phyloP scores from a whole-genome alignment of 2,888 invertebrate species.

The Limnephilus marmoratus region DNA sequence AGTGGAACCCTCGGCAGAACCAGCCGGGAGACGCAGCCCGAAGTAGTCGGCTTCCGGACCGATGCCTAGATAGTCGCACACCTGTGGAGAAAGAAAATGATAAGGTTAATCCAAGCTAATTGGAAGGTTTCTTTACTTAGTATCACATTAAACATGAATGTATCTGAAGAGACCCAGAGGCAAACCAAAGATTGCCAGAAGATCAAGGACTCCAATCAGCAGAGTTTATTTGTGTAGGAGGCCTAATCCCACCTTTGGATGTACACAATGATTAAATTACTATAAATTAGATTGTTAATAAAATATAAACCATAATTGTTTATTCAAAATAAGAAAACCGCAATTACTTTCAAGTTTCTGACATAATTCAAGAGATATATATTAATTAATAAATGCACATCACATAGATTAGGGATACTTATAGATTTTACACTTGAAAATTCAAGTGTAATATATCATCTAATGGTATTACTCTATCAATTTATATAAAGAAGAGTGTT shows the following conservation, averaged over 20 bases:
- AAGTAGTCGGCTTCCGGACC: conserved; percentile 93
- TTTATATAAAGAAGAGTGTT: no score
- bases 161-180: not conserved
- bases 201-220: not conserved
- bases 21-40: conserved; percentile 82
- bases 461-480: no score
- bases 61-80: conserved; percentile 89
- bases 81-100: conserved; percentile 75
- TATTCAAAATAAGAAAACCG: no score
- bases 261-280: not conserved
- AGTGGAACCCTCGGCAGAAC: conserved; percentile 69
- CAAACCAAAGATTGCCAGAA: not conserved
- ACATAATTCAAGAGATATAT: no score
- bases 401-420: not conserved
- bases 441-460: no score
- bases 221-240: not conserved
- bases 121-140: not conserved
- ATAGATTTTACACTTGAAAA: no score
- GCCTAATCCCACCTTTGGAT: not conserved
- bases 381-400: not conserved
- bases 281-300: not conserved
- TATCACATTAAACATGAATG: not conserved
- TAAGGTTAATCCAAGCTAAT: not conserved
- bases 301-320: no score
- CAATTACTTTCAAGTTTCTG: no score